Conservation (phyloP, 2,888 invertebrate species). For the Lampropteryx suffumata region DNA sequence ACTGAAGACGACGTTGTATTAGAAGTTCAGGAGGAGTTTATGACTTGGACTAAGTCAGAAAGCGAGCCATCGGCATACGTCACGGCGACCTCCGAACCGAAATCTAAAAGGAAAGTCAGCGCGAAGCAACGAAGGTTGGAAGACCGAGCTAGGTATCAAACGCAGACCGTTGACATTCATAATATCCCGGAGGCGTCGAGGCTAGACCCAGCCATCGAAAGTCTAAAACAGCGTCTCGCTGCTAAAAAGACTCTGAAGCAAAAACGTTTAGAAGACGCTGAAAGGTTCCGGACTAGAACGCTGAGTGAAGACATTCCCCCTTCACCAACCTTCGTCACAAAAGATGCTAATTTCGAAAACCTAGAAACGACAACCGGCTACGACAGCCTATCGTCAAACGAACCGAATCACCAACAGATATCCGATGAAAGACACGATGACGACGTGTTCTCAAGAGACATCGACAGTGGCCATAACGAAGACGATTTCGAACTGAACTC, state of each 20-base stretch:
- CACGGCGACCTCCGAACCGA: slow-evolving; percentile 58
- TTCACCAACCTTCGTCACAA: slow-evolving; percentile 75
- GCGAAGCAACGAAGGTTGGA: slow-evolving; percentile 86
- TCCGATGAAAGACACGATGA: slow-evolving; percentile 59
- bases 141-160: slow-evolving; percentile 87
- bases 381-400: slow-evolving; percentile 73
- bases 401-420: slow-evolving; percentile 66
- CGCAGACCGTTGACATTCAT: slow-evolving; percentile 80
- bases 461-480: slow-evolving; percentile 88
- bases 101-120: slow-evolving; percentile 72
- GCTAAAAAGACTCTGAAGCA: slow-evolving; percentile 80
- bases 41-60: slow-evolving; percentile 75
- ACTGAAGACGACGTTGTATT: slow-evolving; percentile 55
- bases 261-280: slow-evolving; percentile 85
- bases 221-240: slow-evolving; percentile 63
- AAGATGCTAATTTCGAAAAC: slow-evolving; percentile 72
- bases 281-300: slow-evolving; percentile 89
- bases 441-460: slow-evolving; percentile 57
- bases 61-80: slow-evolving; percentile 69
- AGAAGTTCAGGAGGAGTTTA: slow-evolving; percentile 63
- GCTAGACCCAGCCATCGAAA: slow-evolving; percentile 66
- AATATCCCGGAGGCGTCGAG: slow-evolving; percentile 51
- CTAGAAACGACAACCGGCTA: slow-evolving; percentile 77
- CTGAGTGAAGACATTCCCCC: slow-evolving; percentile 81
- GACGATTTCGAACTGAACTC: slow-evolving; percentile 87